phyloP scores from a whole-genome alignment of 2,888 invertebrate genomes.

The Synergus japonicus region DNA sequence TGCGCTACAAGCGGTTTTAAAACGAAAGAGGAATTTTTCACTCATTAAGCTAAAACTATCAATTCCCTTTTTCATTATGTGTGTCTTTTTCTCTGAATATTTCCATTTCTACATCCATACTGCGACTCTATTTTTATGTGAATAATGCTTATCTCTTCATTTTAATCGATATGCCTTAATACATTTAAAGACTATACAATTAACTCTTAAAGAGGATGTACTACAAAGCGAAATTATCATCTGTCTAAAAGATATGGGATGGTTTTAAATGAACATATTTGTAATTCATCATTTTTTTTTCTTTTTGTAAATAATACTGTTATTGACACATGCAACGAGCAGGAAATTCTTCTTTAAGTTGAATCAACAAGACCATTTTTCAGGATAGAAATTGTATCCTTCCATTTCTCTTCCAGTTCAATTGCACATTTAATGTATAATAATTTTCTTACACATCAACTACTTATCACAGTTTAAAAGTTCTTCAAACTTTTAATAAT shows the following conservation, averaged over 20 bases:
- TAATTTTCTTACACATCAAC: neutral
- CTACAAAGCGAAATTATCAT: neutral
- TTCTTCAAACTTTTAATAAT: conserved; percentile 9
- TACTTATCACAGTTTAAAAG: neutral
- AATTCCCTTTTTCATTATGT: conserved; percentile 9
- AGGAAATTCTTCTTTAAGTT: neutral
- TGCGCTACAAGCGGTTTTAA: conserved; percentile 20
- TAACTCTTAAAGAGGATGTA: neutral
- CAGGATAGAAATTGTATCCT: conserved; percentile 10
- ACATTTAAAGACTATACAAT: neutral
- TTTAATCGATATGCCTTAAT: neutral
- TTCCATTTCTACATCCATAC: neutral
- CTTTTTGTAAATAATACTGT: neutral
- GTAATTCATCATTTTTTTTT: neutral
- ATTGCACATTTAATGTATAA: conserved; percentile 26
- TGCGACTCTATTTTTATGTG: neutral
- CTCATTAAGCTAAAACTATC: conserved; percentile 29
- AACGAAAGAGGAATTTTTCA: conserved; percentile 29
- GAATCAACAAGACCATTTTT: conserved; percentile 6
- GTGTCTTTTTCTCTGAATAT: neutral
- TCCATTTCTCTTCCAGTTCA: conserved; percentile 16
- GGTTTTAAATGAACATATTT: neutral
- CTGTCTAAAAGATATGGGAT: neutral
- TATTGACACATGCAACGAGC: neutral
- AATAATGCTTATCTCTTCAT: conserved; percentile 8